phyloP scores from a whole-genome alignment of 2,888 invertebrate genomes.

The Empis livida region DNA sequence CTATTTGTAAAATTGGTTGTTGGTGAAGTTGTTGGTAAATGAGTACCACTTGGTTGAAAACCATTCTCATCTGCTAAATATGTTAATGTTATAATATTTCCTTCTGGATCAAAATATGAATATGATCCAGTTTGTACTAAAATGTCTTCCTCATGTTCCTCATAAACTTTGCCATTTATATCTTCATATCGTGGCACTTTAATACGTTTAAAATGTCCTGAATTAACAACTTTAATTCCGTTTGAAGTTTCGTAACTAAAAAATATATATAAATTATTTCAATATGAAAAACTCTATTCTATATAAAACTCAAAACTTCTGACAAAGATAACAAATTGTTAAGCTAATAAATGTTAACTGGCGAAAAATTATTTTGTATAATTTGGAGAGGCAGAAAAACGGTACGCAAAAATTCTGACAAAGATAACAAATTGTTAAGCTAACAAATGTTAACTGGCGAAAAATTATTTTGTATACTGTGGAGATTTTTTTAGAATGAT shows the following conservation, averaged over 20 bases:
- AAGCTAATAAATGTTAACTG: too few relatives aligned
- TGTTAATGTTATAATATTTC: conserved; percentile 47
- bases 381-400: too few relatives aligned
- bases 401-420: too few relatives aligned
- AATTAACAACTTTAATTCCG: conserved; percentile 62
- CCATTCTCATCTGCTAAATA: conserved; percentile 63
- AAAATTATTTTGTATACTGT: too few relatives aligned
- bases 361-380: too few relatives aligned
- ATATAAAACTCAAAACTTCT: too few relatives aligned
- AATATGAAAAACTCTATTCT: too few relatives aligned
- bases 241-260: conserved; percentile 64
- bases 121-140: conserved; percentile 54
- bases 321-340: too few relatives aligned
- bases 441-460: too few relatives aligned
- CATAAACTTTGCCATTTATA: conserved; percentile 33
- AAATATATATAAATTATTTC: neutral
- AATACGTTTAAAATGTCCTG: conserved; percentile 52
- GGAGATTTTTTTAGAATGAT: too few relatives aligned
- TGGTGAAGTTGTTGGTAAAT: conserved; percentile 38
- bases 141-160: conserved; percentile 43
- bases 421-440: too few relatives aligned
- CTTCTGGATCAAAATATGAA: conserved; percentile 58
- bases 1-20: neutral
- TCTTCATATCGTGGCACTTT: conserved; percentile 36
- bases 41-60: conserved; percentile 52